These are phyloP conservation scores for Prionace glauca DNA, from an alignment of 2,797 vertebrate genomes.

Conservation along the genomic window DNA sequence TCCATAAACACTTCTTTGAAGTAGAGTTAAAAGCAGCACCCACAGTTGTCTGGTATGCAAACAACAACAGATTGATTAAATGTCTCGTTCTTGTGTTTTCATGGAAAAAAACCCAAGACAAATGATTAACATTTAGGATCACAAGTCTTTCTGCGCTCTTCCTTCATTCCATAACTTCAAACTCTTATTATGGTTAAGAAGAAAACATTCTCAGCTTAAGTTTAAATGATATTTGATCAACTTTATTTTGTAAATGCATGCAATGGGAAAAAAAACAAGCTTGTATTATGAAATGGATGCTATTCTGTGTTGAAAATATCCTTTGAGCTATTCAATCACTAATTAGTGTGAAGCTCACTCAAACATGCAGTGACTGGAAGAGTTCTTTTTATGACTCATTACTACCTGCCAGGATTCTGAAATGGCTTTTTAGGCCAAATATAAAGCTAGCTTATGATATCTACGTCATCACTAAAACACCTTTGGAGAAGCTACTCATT, in stretches of 20 bases:
- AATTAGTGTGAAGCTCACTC: neutral
- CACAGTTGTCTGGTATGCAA: neutral
- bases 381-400: neutral
- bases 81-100: neutral
- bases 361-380: neutral
- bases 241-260: neutral
- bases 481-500: neutral
- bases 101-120: neutral
- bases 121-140: neutral
- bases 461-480: neutral
- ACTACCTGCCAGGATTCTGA: neutral
- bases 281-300: neutral
- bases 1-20: neutral
- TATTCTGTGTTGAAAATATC: neutral
- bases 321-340: neutral
- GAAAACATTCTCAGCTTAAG: neutral
- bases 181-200: neutral
- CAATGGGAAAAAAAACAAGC: neutral
- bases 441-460: neutral
- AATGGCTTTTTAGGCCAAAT: constrained; percentile 6
- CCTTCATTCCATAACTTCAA: neutral
- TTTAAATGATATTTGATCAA: neutral
- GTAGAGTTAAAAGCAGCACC: neutral
- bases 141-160: neutral
- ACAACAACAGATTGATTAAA: neutral